These are phyloP conservation scores for Iguana delicatissima DNA, from an alignment of 2,797 vertebrate species.

Conservation along the genomic window DNA sequence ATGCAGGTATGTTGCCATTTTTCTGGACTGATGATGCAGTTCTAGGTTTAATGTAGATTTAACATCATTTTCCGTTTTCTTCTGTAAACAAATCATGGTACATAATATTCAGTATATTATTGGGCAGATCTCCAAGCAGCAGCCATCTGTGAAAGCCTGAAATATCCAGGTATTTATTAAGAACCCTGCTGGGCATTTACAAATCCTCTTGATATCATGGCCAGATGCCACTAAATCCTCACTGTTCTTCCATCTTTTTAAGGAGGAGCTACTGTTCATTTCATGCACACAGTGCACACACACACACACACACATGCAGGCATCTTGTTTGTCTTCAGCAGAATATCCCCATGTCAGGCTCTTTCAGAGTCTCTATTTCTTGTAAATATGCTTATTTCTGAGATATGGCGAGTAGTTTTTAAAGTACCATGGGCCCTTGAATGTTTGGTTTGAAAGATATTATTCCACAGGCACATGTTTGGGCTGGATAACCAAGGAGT, in stretches of 20 bases:
- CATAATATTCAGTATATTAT: neutral
- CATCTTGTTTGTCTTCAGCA: neutral
- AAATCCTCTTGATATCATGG: neutral
- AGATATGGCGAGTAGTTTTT: neutral
- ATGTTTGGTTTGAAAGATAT: neutral
- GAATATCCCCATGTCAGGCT: neutral
- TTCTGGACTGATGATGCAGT: neutral
- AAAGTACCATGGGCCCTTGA: neutral
- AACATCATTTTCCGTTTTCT: neutral
- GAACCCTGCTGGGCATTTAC: neutral
- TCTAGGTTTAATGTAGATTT: neutral
- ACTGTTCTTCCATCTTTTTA: neutral
- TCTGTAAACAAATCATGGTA: neutral
- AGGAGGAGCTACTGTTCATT: neutral
- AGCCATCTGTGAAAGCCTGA: neutral
- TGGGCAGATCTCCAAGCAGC: neutral
- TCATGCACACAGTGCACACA: neutral
- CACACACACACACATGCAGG: no score
- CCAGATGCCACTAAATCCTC: conserved; percentile 2
- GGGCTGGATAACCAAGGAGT: neutral
- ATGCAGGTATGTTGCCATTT: neutral
- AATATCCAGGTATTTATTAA: conserved; percentile 25
- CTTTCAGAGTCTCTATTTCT: neutral
- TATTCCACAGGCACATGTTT: neutral
- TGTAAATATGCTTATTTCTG: neutral